Conservation (phyloP, 2,888 invertebrate species). For the Antheraea yamamai region DNA sequence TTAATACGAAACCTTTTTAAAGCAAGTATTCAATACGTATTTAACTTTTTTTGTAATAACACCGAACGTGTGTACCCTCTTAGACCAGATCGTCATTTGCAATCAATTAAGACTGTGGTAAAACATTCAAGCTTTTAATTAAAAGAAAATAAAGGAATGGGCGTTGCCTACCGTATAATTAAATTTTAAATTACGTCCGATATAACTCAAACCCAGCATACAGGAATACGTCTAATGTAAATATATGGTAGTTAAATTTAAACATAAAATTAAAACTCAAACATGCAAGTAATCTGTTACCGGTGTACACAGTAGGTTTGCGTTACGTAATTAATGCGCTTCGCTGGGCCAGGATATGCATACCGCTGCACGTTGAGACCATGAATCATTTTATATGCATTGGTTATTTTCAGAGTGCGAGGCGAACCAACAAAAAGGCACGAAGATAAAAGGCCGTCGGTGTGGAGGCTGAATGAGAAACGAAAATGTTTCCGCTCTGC, state of each 20-base stretch:
- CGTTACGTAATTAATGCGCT: constrained; percentile 62
- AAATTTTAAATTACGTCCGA: not conserved
- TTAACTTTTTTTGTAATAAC: too few relatives aligned
- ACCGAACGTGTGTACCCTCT: too few relatives aligned
- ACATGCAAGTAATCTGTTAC: constrained; percentile 12
- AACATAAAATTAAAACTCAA: constrained; percentile 5
- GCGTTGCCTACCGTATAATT: too few relatives aligned
- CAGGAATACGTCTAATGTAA: not conserved
- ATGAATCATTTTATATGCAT: constrained; percentile 73
- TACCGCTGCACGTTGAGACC: constrained; percentile 50
- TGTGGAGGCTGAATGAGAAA: constrained; percentile 36
- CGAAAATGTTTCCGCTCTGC: constrained; percentile 38
- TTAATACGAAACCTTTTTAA: too few relatives aligned
- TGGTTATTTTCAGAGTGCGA: constrained; percentile 55
- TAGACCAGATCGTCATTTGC: too few relatives aligned
- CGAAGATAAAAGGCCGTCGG: constrained; percentile 46
- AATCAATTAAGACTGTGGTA: too few relatives aligned
- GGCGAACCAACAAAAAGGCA: constrained; percentile 32
- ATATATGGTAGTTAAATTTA: not conserved
- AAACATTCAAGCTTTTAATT: too few relatives aligned
- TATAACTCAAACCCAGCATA: not conserved
- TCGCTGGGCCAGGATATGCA: constrained; percentile 47
- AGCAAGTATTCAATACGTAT: too few relatives aligned
- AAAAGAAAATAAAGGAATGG: too few relatives aligned
- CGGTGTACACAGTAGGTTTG: constrained; percentile 12